Conservation (phyloP, 1,140 invertebrate genomes). For the Drosophila jambulina region DNA sequence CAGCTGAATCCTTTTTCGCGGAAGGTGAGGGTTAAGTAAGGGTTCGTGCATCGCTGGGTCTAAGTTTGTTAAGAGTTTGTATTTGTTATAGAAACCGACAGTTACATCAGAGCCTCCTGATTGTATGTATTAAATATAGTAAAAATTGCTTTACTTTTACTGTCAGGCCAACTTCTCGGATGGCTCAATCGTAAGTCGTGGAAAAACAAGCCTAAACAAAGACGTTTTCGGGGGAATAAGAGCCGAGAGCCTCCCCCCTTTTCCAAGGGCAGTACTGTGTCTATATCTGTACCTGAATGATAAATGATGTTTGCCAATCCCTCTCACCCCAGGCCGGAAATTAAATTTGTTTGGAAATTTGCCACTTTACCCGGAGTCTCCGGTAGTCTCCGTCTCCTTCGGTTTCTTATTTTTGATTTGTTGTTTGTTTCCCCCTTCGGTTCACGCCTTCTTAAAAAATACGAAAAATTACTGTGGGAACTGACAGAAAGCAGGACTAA, state of each 20-base stretch:
- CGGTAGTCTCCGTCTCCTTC: neutral
- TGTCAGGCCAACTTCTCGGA: neutral
- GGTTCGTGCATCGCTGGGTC: neutral
- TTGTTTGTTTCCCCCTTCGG: conserved; percentile 15
- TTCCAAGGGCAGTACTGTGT: neutral
- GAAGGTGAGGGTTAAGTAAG: neutral
- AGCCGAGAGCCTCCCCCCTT: neutral
- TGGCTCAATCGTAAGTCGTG: neutral
- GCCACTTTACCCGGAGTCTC: conserved; percentile 16
- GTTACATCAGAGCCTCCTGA: neutral
- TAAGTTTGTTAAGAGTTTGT: too few relatives aligned
- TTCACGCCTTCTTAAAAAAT: conserved; percentile 1
- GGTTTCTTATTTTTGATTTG: conserved; percentile 5
- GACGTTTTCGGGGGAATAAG: neutral
- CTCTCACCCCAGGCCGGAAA: conserved; percentile 28
- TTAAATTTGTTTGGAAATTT: conserved; percentile 49
- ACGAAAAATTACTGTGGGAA: conserved; percentile 14
- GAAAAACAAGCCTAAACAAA: neutral
- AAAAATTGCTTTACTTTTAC: neutral
- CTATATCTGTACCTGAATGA: conserved; percentile 19
- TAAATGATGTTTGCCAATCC: conserved; percentile 45
- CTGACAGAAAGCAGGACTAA: neutral
- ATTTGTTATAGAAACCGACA: neutral
- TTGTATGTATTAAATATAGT: neutral
- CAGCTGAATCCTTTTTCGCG: conserved; percentile 17